Evolutionary conservation across 2,888 invertebrate species (phyloP).

Genomic region (Liodrosophila aerea): DNA sequence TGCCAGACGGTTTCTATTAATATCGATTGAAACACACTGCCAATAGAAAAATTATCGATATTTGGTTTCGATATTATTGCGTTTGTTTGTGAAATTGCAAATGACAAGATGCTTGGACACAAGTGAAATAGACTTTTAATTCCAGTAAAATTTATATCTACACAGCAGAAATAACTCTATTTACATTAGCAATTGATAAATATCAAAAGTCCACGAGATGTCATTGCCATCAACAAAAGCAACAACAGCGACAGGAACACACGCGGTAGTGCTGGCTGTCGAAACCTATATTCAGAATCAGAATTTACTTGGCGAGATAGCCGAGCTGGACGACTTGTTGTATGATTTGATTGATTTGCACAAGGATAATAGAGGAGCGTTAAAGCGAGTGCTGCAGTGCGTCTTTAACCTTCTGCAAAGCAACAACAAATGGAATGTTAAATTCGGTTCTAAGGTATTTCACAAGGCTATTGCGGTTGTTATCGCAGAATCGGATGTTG

Average conservation of each 20-base stretch:
- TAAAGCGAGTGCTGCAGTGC: slow-evolving; percentile 58
- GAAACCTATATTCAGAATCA: slow-evolving; percentile 67
- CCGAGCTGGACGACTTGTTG: slow-evolving; percentile 63
- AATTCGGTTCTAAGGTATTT: slow-evolving; percentile 61
- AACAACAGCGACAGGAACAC: slow-evolving; percentile 51
- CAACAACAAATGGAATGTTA: slow-evolving; percentile 60
- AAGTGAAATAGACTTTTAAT: not conserved
- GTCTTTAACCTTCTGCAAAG: slow-evolving; percentile 52
- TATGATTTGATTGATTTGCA: slow-evolving; percentile 57
- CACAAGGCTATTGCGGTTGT: slow-evolving; percentile 63
- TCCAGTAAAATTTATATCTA: not conserved
- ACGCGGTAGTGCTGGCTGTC: slow-evolving; percentile 64
- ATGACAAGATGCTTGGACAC: slow-evolving; percentile 1
- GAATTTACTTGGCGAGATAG: slow-evolving; percentile 64
- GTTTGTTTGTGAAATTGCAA: slow-evolving; percentile 35
- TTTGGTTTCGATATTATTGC: too few relatives aligned
- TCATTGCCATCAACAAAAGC: slow-evolving; percentile 52
- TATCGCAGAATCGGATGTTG: slow-evolving; percentile 43
- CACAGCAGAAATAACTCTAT: too few relatives aligned
- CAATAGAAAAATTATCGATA: too few relatives aligned
- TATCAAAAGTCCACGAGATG: slow-evolving; percentile 28
- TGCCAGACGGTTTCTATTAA: too few relatives aligned
- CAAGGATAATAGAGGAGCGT: slow-evolving; percentile 48
- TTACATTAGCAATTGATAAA: too few relatives aligned
- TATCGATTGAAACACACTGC: too few relatives aligned